Conservation (phyloP, 1,140 invertebrate species). For the Drosophila nigrodunni region DNA sequence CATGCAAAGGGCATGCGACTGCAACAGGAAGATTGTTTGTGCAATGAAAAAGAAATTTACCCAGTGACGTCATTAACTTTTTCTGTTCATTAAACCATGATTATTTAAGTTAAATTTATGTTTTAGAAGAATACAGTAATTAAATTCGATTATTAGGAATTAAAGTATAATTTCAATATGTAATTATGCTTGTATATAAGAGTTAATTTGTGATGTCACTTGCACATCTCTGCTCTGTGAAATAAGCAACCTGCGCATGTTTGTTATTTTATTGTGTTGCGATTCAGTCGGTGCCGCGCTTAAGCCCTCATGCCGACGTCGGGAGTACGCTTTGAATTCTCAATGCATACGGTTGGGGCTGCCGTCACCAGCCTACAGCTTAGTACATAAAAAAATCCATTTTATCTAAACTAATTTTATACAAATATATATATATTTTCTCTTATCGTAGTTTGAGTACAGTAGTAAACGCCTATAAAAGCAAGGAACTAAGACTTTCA, state of each 20-base stretch:
- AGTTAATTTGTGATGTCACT: slow-evolving; percentile 17
- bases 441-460: slow-evolving; percentile 39
- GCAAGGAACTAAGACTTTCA: slow-evolving; percentile 5
- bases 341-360: slow-evolving; percentile 19
- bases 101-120: no score
- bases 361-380: background rate
- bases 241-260: slow-evolving; percentile 10
- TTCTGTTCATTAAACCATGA: no score
- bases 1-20: background rate
- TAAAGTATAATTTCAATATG: no score
- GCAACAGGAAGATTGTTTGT: background rate
- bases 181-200: background rate
- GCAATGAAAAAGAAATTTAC: background rate
- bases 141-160: no score
- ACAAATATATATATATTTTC: slow-evolving; percentile 3
- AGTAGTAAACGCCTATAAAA: slow-evolving; percentile 22
- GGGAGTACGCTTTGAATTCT: slow-evolving; percentile 22
- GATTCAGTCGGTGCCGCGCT: background rate
- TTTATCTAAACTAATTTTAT: slow-evolving; percentile 20
- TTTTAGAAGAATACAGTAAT: no score
- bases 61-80: background rate
- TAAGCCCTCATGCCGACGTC: background rate
- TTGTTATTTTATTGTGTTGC: background rate
- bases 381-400: slow-evolving; percentile 8
- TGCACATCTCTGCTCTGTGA: background rate